phyloP scores from a whole-genome alignment of 2,888 invertebrate genomes.

The Cremastinae sp. region DNA sequence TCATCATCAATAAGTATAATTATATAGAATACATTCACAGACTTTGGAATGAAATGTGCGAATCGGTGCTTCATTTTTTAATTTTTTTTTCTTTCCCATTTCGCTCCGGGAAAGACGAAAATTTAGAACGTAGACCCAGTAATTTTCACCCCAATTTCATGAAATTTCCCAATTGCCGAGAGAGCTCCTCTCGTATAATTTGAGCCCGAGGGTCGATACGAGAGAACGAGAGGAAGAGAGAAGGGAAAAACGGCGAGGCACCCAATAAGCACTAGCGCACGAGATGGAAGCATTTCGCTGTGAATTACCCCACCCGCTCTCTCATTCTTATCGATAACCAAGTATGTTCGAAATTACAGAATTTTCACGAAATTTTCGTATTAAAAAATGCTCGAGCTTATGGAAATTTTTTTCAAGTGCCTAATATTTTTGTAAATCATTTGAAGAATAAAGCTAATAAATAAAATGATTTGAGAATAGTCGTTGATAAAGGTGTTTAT shows the following conservation, averaged over 20 bases:
- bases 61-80: not conserved
- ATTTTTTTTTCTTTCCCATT: constrained; percentile 59
- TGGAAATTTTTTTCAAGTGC: no score
- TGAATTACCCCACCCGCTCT: constrained; percentile 23
- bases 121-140: constrained; percentile 64
- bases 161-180: constrained; percentile 65
- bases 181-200: constrained; percentile 60
- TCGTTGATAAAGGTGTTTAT: no score
- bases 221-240: constrained; percentile 7
- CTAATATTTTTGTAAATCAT: no score
- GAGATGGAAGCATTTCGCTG: constrained; percentile 38
- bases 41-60: constrained; percentile 12
- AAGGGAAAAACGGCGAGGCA: constrained; percentile 32
- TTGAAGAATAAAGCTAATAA: no score
- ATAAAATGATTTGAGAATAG: no score
- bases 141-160: constrained; percentile 68
- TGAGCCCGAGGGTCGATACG: constrained; percentile 45
- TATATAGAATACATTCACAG: no score
- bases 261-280: constrained; percentile 35
- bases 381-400: no score
- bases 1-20: no score
- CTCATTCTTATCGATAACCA: constrained; percentile 14
- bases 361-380: no score
- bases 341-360: not conserved
- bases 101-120: constrained; percentile 54